Evolutionary conservation across 2,113 vertebrate species (phyloP), one percentile per base, ranked within the genome.

Genomic region (Capricornis sumatraensis): DNA sequence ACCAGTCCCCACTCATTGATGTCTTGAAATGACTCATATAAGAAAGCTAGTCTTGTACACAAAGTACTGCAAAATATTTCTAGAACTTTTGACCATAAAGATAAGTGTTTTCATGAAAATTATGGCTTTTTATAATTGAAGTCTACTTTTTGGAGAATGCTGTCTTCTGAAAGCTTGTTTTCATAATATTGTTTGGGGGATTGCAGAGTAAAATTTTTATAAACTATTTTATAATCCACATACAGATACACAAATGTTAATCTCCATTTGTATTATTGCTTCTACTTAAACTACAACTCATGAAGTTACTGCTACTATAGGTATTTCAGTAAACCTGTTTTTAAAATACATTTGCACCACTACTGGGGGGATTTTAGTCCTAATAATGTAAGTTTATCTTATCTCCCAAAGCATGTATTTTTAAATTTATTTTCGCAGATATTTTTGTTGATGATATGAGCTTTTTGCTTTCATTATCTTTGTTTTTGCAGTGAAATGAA

Each of bases 391-490:
- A 60, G 21, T 94, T 90, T 87, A 96, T 91, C 64, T 95, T 60
- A 71, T 33, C 9, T 93, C 50, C 30, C 23, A 90, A 94, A 67
- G 62, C 57, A 82, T 25, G 14, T 87, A 40, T 94, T 93, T 97
- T 87, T 17, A 62, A 84, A 93, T 74, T 90, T 93, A 85, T 83
- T 83, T 94, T 87, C 78, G 10, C 21, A 91, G 91, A 53, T 91
- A 62, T 83, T 96, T 96, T 92, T 95, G 91, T 96, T 40, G 9
- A 47, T 40, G n/a, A 19, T 95, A 71, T 55, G 50, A 94, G 74
- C 74, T 60, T 86, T 96, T 92, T 52, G 10, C 60, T 89, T 91
- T 94, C 58, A 52, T 86, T 95, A 74, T 94, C 90, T 57, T 64
- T 98, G 40, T 86, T 71, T 95, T 89, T 87, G 45, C 19, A 78